A percentile compares a stretch with the other conserved stretches of the same genome.
These are phyloP conservation scores for Charadrius vociferus DNA, from an alignment of 2,113 vertebrate genomes.

Conservation along the genomic window DNA sequence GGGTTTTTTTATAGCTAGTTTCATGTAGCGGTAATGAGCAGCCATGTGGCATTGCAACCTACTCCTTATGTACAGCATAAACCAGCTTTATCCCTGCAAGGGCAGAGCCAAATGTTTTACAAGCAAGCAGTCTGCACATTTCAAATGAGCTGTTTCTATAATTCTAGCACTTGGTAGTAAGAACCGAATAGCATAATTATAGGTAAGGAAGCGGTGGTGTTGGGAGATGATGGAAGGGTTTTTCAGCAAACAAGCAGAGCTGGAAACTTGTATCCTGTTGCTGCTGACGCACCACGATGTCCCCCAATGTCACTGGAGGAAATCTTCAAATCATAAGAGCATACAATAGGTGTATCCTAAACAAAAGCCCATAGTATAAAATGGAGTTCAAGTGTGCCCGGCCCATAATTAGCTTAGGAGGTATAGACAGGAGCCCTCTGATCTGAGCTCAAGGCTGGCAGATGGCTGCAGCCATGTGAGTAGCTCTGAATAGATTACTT, in stretches of 20 bases:
- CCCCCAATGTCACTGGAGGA: not conserved
- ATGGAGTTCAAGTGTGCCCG: not conserved
- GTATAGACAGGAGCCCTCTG: not conserved
- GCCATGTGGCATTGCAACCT: slow-evolving; percentile 5
- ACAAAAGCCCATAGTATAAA: not conserved
- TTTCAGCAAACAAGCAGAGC: not conserved
- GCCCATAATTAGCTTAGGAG: not conserved
- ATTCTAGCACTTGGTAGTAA: not conserved
- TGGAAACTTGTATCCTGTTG: not conserved
- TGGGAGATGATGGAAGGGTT: not conserved
- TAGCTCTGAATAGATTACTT: not conserved
- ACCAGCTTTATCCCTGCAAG: slow-evolving; percentile 27
- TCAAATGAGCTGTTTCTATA: slow-evolving; percentile 30
- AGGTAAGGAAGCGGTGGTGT: not conserved
- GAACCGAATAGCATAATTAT: not conserved
- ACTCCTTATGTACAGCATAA: slow-evolving; percentile 34
- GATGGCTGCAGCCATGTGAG: not conserved
- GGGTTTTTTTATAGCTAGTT: not conserved
- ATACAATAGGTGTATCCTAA: not conserved
- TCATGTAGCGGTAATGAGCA: slow-evolving; percentile 20
- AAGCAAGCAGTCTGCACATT: slow-evolving; percentile 16
- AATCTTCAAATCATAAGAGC: not conserved
- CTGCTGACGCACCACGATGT: not conserved
- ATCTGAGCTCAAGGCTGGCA: not conserved
- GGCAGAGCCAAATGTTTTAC: slow-evolving; percentile 41